A percentile compares a stretch with the other conserved stretches of the same genome.
Evolutionary conservation across 2,888 invertebrate species (phyloP).

Genomic region (Macropis europaea): DNA sequence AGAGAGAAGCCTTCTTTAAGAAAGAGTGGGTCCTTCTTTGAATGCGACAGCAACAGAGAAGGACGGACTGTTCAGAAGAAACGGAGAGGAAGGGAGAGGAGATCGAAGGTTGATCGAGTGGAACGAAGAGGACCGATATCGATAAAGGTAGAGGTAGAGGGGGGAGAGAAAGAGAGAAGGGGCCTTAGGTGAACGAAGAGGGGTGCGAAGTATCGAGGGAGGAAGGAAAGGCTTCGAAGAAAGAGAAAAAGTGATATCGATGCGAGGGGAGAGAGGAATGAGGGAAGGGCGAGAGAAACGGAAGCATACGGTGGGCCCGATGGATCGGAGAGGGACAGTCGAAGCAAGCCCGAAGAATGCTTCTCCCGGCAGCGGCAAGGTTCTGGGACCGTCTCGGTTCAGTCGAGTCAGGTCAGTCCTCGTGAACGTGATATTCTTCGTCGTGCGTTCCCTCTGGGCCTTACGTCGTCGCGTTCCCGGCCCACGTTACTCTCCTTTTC

Average conservation of each 20-base stretch:
- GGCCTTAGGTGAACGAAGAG: too few species aligned
- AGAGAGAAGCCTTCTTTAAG: too few species aligned
- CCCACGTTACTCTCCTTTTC: slow-evolving; percentile 55
- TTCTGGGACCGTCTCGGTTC: slow-evolving; percentile 69
- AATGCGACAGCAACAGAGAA: too few species aligned
- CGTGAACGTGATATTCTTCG: slow-evolving; percentile 70
- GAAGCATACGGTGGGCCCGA: slow-evolving; percentile 68
- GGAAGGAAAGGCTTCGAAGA: slow-evolving; percentile 11
- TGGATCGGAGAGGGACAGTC: slow-evolving; percentile 76
- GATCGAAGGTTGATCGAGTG: too few species aligned
- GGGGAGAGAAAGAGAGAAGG: slow-evolving; percentile 23
- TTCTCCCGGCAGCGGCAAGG: slow-evolving; percentile 64
- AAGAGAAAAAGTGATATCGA: not conserved
- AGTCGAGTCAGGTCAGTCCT: slow-evolving; percentile 79
- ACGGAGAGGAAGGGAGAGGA: too few species aligned
- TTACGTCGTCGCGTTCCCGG: slow-evolving; percentile 58
- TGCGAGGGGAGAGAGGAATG: slow-evolving; percentile 38
- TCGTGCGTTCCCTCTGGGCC: slow-evolving; percentile 60
- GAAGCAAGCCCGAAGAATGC: slow-evolving; percentile 70
- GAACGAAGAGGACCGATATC: too few species aligned
- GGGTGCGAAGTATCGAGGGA: slow-evolving; percentile 18
- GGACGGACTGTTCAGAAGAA: too few species aligned
- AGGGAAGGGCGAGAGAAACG: slow-evolving; percentile 51
- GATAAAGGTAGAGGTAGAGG: too few species aligned
- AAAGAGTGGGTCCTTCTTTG: too few species aligned